Evolutionary conservation across 1,140 invertebrate species (phyloP), one percentile per base, ranked within the genome.

Genomic region (Trichonephila clavata): DNA sequence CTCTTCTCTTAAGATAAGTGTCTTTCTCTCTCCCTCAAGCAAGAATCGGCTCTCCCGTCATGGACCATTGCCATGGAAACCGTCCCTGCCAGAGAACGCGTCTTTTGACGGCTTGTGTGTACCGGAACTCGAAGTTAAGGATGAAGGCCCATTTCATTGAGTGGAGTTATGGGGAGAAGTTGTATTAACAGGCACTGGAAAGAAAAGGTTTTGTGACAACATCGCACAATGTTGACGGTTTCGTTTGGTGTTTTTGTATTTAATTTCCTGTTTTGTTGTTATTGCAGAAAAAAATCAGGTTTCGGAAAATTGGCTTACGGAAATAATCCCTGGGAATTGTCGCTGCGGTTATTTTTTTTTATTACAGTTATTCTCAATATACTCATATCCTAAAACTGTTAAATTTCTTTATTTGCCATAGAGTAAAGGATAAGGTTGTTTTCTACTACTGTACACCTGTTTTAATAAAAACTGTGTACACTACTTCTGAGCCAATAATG

Each of bases 41-140:
- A 32, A 39, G 20, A 87, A 87, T 87, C 24, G 86, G 32, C 60
- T 21, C 43, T 63, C 61, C 61, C 61, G 21, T 21, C 61, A 63
- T 21, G 60, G 27, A 8, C 86, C 21, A 60, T 87, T 39, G 59
- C 60, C 86, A 32, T 39, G 60, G 24, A 13, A 20, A 87, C 86
- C 60, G 61, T 32, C 32, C 65, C 71, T 39, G 83, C 24, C 50
- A 84, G 83, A 27, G 81, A 84, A 59, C 86, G 86, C 60, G 86
- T 63, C 86, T 87, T 87, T 87, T 87, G 86, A 63, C 59, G 59
- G 81, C 18, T 84, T 57, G 39, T 59, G 81, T 84, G 81, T 84
- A 84, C 39, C 16, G 57, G 81, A 59, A 84, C 32, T 39, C 7
- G 39, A 59, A 59, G 57, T n/a, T 84, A 24, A 63, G 21, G 84